Conservation (phyloP, 2,113 vertebrate genomes). For the Pelvicachromis taeniatus region DNA sequence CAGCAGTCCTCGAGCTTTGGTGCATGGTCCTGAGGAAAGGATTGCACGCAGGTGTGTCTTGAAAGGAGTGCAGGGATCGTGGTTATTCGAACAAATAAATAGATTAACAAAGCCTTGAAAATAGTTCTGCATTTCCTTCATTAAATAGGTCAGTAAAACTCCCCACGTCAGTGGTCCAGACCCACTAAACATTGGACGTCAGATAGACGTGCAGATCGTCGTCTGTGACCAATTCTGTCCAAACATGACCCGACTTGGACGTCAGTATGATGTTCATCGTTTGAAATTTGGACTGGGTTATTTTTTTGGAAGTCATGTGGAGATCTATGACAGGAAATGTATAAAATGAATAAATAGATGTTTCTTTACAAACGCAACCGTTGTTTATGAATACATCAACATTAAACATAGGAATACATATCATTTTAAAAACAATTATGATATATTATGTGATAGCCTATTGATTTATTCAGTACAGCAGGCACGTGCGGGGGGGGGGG, state of each 20-base stretch:
- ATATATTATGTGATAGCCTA: not conserved
- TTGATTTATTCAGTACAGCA: no score
- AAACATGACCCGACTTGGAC: not conserved
- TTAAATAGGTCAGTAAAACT: not conserved
- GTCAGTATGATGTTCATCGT: not conserved
- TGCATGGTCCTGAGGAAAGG: not conserved
- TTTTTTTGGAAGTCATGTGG: not conserved
- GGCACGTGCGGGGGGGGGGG: no score
- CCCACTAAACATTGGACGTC: not conserved
- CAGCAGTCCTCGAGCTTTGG: not conserved
- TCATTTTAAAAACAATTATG: not conserved
- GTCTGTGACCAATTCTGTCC: not conserved
- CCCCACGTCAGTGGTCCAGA: not conserved
- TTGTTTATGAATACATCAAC: not conserved
- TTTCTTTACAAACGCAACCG: no score
- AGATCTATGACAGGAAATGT: not conserved
- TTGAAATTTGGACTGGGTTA: not conserved
- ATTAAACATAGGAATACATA: not conserved
- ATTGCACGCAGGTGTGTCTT: not conserved
- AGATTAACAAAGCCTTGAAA: not conserved
- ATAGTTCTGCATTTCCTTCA: not conserved
- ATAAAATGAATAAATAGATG: not conserved
- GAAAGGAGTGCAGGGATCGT: not conserved
- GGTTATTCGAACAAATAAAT: not conserved
- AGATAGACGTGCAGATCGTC: not conserved